Base-by-base conservation (phyloP, 2,888 invertebrate genomes). In the Amphipoea lucens region DNA sequence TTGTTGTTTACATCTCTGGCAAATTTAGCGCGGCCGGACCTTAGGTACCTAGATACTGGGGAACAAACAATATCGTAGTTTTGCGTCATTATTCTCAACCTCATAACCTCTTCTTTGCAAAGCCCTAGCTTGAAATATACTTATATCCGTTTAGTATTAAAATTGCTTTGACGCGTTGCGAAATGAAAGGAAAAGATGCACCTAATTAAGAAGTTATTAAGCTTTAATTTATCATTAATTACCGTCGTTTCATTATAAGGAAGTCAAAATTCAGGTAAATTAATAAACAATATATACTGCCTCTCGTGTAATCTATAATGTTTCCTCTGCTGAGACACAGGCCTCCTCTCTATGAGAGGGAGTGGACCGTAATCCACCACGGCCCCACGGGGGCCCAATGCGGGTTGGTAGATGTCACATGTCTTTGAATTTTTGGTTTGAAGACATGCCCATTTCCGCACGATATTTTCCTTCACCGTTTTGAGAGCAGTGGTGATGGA, bases 171-270 rank as follows among this genome's bases (percentile, higher is more conserved):
- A 60, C 48, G 42, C 36, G 23, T 54, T 60, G 45, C 11, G 48
- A 57, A 20, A 60, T 66, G 48, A 73, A 57, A 71, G 67, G 36
- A 9, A 71, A 76, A 60, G 40, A 40, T 11, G 14, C 29, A 1
- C 29, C 29, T 29, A 29, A 29, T 29, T 29, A 29, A 29, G 48
- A 76, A 45, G 6, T 23, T 51, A 66, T 45, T 75, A 72, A 69
- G 70, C 17, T 72, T 84, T 62, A 6, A 72, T 68, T 62, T n/a
- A 51, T 42, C 5, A 63, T 77, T 36, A 67, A 51, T 29, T 29
- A 29, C 20, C 14, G 23, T 48, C 23, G 57, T 29, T 69, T 23
- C 4, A 51, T 45, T 36, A 48, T 3, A 9, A 45, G 9, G 9
- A 54, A 63, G n/a, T 17, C 17, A 42, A 79, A 60, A 40, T 23